Evolutionary conservation across 2,797 vertebrate genomes (phyloP).

Genomic region (Cynodonichthys magdalenae): DNA sequence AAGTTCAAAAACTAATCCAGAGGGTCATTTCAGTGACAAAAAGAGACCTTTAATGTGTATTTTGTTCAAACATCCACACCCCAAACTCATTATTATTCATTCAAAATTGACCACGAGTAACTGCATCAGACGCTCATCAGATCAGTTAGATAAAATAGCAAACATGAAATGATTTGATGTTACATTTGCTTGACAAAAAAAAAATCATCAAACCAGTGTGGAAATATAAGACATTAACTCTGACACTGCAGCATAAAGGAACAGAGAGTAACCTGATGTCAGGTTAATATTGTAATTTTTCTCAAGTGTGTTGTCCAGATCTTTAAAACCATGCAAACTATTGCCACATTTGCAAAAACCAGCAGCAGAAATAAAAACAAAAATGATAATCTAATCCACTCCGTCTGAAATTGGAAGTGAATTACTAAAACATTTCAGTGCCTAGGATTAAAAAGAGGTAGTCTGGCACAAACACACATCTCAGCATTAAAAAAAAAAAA

Average conservation of each 20-base stretch:
- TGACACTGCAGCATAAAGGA: too few relatives aligned
- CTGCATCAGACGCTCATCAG: conserved; percentile 32
- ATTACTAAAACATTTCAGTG: conserved; percentile 49
- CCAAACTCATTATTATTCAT: conserved; percentile 58
- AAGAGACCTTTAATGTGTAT: conserved; percentile 8
- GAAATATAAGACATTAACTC: conserved; percentile 3
- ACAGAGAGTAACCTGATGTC: too few relatives aligned
- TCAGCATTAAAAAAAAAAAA: conserved; percentile 32
- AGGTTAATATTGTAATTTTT: not conserved
- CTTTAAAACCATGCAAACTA: conserved; percentile 21
- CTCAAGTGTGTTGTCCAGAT: conserved; percentile 25
- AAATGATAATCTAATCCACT: not conserved
- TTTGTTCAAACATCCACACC: conserved; percentile 26
- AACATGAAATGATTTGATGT: conserved; percentile 20
- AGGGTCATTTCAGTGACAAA: not conserved
- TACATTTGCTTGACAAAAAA: conserved; percentile 7
- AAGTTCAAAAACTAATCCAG: not conserved
- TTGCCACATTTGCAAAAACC: conserved; percentile 30
- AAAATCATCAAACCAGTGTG: not conserved
- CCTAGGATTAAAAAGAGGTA: conserved; percentile 71
- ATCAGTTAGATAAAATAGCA: conserved; percentile 22
- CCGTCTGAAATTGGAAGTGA: conserved; percentile 30
- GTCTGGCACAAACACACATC: conserved; percentile 65
- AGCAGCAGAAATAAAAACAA: conserved; percentile 35
- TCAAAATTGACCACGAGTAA: conserved; percentile 44